Conservation (phyloP, 2,888 invertebrate species). For the Calameuta pallipes region DNA sequence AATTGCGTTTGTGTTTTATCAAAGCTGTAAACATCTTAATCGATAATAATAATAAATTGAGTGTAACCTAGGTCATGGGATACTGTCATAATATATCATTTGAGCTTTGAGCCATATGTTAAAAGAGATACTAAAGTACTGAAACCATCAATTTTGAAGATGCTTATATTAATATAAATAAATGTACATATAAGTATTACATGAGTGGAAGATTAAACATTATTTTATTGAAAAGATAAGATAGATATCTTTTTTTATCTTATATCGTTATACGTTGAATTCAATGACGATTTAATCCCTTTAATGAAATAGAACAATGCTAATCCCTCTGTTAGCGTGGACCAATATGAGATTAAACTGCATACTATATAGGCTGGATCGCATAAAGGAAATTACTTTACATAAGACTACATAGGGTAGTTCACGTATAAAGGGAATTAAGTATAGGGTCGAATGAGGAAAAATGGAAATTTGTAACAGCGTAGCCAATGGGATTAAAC, state of each 20-base stretch:
- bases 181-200: not conserved
- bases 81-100: not conserved
- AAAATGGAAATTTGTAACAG: constrained; percentile 40
- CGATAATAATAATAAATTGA: not conserved
- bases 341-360: not conserved
- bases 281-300: not conserved
- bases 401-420: not conserved
- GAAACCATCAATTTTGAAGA: not conserved
- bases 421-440: not conserved
- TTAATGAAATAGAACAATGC: not conserved
- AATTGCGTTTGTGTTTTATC: not conserved
- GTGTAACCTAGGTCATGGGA: not conserved
- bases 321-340: not conserved
- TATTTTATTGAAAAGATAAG: not conserved
- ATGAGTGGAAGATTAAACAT: not conserved
- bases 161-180: not conserved
- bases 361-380: not conserved
- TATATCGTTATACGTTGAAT: not conserved
- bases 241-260: not conserved
- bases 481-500: constrained; percentile 44
- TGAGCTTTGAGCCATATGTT: not conserved
- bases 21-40: not conserved
- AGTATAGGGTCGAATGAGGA: constrained; percentile 21
- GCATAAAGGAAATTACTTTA: not conserved
- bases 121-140: not conserved